A percentile compares a stretch with the other conserved stretches of the same genome.
phyloP scores from a whole-genome alignment of 1,140 invertebrate species.

The Conopomorpha cramerella region DNA sequence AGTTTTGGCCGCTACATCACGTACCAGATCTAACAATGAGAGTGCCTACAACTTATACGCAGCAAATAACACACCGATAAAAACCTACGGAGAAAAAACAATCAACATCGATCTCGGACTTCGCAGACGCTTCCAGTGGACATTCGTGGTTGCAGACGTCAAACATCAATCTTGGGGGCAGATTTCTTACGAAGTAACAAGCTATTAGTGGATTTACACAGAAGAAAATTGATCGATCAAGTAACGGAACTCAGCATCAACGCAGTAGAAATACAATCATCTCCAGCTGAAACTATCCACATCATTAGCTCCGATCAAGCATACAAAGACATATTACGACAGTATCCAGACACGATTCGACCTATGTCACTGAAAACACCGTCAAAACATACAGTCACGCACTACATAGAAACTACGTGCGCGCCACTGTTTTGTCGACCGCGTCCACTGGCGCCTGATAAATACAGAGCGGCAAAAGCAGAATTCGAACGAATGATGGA shows the following conservation, averaged over 20 bases:
- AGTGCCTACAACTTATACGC: constrained; percentile 4
- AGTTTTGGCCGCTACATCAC: constrained; percentile 10
- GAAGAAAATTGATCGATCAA: constrained; percentile 3
- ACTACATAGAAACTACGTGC: constrained; percentile 15
- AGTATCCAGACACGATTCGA: constrained; percentile 12
- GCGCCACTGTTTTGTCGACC: constrained; percentile 20
- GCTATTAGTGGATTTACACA: constrained; percentile 3
- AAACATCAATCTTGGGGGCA: constrained; percentile 21
- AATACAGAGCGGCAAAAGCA: constrained; percentile 14
- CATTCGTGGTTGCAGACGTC: constrained; percentile 23
- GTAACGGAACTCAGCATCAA: neutral
- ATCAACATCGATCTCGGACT: constrained; percentile 14
- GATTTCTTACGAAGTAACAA: constrained; percentile 10
- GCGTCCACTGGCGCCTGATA: constrained; percentile 24
- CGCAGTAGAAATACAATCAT: neutral
- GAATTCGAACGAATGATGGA: constrained; percentile 22
- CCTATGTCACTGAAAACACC: constrained; percentile 2
- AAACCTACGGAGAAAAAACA: constrained; percentile 10
- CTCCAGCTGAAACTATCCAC: neutral
- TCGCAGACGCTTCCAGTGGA: constrained; percentile 14
- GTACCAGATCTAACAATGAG: neutral
- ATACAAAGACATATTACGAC: constrained; percentile 6
- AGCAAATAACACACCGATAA: constrained; percentile 13
- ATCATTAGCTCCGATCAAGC: constrained; percentile 1
- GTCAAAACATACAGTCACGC: neutral